Base-by-base conservation (phyloP, 2,888 invertebrate species). In the Sycophila texana region DNA sequence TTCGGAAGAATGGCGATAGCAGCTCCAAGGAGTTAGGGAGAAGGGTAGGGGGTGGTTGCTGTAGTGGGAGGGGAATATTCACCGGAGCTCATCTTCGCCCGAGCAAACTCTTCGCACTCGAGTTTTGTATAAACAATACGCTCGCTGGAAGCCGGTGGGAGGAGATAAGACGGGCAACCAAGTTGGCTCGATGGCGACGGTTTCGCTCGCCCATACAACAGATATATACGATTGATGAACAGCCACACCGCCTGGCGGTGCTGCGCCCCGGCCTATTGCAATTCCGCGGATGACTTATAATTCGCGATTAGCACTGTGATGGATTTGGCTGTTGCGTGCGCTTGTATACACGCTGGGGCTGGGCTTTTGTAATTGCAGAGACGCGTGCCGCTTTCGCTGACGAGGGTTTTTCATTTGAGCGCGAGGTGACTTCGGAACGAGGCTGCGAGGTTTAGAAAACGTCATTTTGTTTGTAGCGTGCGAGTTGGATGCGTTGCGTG, bases 221-320 rank as follows among this genome's bases (percentile, higher is more conserved):
- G 30, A n/a, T 22, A 20, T 26, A 47, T 55, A 20, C 53, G 73
- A 63, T 63, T 63, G 63, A 63, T 63, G 73, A 53, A 65, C 20
- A 57, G 47, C 47, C 5, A 20, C 39, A 57, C 18, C 26, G 3
- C 26, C 26, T 57, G 49, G n/a, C 0, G 18, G 10, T 12, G 3
- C 18, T 7, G 2, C 3, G 26, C 26, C 26, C 3, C 26, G 3
- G 26, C 3, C 26, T 26, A 26, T 26, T 20, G 60, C 55, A 39
- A 39, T 12, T 58, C 13, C 12, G 16, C 58, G 66, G 58, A 66
- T 66, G 66, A 66, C 66, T 66, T 74, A 74, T 74, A 74, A 74
- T 74, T 74, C 39, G 66, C 66, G 74, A 74, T 74, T 74, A 74
- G 66, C 66, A 66, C 57, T 66, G 66, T 74, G 74, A 74, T 66